Evolutionary conservation across 1,140 invertebrate genomes (phyloP), one percentile per base, ranked within the genome.

Genomic region (Neodiprion fabricii): DNA sequence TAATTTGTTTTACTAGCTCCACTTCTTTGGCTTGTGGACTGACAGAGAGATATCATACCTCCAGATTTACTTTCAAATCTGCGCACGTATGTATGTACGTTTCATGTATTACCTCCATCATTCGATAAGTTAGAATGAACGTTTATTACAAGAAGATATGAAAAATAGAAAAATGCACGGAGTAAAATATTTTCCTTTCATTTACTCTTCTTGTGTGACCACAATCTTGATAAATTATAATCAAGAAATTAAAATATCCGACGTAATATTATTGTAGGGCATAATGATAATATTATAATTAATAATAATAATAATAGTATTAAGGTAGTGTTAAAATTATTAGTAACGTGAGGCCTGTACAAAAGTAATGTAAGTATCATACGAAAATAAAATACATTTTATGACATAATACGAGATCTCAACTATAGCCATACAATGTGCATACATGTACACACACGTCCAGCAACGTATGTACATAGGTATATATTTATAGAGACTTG

Each of bases 21-120:
- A 85, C 82, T 78, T 87, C 85, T 87, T 87, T 87, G 85, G 85
- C 81, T 86, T 85, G 82, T 84, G 84, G 83, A 87, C 79, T 73
- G 78, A 78, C 71, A 76, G 78, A 79, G 66, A 69, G 66, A 65
- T 21, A 53, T 40, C 50, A 49, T 48, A 70, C 68, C 49, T 67
- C 28, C 5, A 5, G 28, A 40, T 40, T 40, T 5, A 40, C 28
- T 40, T 40, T 40, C 28, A 40, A 40, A 75, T 48, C 48, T 73
- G 48, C 12, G 74, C 70, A 75, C 73, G 76, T 72, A 74, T 76
- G 76, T 74, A 72, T 76, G 72, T 76, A 53, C 67, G 17, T 75
- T 72, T 74, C 68, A 28, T 70, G 49, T 70, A 21, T 28, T 70
- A 10, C 40, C 48, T 70, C 17, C 40, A n/a, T 74, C 17, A 70